These are phyloP conservation scores for Clanis bilineata DNA, from an alignment of 2,888 invertebrate species.

Conservation along the genomic window DNA sequence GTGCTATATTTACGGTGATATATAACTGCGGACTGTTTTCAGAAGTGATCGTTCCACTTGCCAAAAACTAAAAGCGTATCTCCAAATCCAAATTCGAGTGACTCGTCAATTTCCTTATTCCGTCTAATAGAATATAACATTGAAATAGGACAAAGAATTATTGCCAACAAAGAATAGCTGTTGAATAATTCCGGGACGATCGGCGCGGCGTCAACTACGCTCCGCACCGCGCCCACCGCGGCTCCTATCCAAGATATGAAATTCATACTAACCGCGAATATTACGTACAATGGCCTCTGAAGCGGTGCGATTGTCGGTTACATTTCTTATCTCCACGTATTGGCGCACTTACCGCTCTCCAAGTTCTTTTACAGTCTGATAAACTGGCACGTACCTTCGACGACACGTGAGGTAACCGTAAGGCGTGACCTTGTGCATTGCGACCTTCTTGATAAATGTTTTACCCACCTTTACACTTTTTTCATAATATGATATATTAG, in stretches of 20 bases:
- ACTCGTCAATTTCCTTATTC: not conserved
- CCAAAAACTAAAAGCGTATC: conserved; percentile 7
- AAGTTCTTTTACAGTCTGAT: conserved; percentile 24
- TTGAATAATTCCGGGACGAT: conserved; percentile 39
- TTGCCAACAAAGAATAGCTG: conserved; percentile 31
- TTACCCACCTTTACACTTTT: too few species aligned
- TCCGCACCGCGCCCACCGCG: conserved; percentile 21
- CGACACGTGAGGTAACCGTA: conserved; percentile 14
- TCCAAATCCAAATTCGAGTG: not conserved
- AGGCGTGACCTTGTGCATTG: conserved; percentile 4
- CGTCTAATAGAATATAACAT: conserved; percentile 11
- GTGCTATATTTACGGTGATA: conserved; percentile 4
- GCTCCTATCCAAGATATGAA: conserved; percentile 45
- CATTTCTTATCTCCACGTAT: conserved; percentile 66
- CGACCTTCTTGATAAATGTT: conserved; percentile 1
- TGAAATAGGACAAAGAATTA: conserved; percentile 30
- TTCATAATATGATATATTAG: too few species aligned
- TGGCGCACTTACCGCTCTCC: conserved; percentile 58
- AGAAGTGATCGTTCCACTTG: conserved; percentile 4
- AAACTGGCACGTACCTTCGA: conserved; percentile 7
- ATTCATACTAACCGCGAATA: conserved; percentile 51
- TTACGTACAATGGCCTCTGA: conserved; percentile 50
- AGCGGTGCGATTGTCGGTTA: conserved; percentile 54
- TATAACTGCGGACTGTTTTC: conserved; percentile 1
- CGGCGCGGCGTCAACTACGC: conserved; percentile 34